These are phyloP conservation scores for Paedocypris micromegethes DNA, from an alignment of 2,797 vertebrate species.

Conservation along the genomic window DNA sequence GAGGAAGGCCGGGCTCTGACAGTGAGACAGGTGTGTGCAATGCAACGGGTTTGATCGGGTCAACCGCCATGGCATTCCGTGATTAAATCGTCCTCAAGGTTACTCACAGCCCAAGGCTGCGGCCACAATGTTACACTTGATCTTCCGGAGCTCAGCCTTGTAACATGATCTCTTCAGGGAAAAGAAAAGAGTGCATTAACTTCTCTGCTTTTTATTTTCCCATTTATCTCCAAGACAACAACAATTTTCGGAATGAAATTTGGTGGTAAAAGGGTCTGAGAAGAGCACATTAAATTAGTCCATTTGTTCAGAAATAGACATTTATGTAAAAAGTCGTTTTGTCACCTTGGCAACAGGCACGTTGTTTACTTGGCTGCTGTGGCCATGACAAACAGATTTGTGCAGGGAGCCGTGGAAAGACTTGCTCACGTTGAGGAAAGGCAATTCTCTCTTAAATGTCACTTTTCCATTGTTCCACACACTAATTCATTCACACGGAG, in stretches of 20 bases:
- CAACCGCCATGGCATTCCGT: slow-evolving; percentile 15
- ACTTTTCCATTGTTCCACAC: slow-evolving; percentile 46
- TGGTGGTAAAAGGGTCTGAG: slow-evolving; percentile 32
- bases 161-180: slow-evolving; percentile 16
- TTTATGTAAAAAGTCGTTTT: slow-evolving; percentile 48
- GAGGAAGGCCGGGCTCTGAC: slow-evolving; percentile 7
- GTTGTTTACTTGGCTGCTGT: slow-evolving; percentile 46
- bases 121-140: slow-evolving; percentile 9
- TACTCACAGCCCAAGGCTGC: slow-evolving; percentile 21
- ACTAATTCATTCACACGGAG: slow-evolving; percentile 41
- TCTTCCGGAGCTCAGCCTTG: slow-evolving; percentile 4
- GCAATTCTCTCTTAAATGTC: slow-evolving; percentile 44
- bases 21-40: slow-evolving; percentile 22
- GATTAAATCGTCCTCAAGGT: slow-evolving; percentile 46
- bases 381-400: slow-evolving; percentile 49
- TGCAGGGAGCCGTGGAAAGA: slow-evolving; percentile 38
- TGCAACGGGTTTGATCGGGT: slow-evolving; percentile 15
- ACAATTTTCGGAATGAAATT: slow-evolving; percentile 28
- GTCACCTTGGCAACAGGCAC: slow-evolving; percentile 55
- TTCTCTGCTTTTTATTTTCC: slow-evolving; percentile 13
- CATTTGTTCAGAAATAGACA: slow-evolving; percentile 47
- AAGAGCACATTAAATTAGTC: slow-evolving; percentile 48
- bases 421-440: slow-evolving; percentile 37
- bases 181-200: slow-evolving; percentile 24
- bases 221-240: neutral